These are phyloP conservation scores for Stenodema calcarata DNA, from an alignment of 2,888 invertebrate species.

Conservation along the genomic window DNA sequence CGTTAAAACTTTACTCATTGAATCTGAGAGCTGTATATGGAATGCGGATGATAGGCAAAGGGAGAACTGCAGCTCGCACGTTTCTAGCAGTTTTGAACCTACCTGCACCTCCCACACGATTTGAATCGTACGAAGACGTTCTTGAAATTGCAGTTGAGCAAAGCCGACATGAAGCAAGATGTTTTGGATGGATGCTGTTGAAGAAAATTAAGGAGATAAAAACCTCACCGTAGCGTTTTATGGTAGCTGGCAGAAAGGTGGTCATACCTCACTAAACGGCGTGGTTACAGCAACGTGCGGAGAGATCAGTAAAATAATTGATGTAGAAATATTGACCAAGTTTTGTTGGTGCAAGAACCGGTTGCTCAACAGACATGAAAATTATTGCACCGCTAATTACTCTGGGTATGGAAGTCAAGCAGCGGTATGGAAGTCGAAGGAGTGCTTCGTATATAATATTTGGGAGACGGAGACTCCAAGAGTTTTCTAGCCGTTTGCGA, in stretches of 20 bases:
- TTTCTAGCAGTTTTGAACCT: background rate
- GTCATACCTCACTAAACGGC: background rate
- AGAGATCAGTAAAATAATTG: background rate
- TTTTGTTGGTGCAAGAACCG: background rate
- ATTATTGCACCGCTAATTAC: background rate
- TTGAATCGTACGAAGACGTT: background rate
- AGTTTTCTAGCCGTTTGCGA: background rate
- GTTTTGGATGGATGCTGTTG: background rate
- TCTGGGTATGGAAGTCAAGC: background rate
- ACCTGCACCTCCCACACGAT: background rate
- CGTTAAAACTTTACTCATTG: background rate
- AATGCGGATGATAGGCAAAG: constrained; percentile 33
- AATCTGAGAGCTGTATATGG: constrained; percentile 38
- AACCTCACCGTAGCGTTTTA: background rate
- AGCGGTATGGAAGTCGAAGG: constrained; percentile 39
- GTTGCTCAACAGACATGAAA: background rate
- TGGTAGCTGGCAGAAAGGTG: background rate
- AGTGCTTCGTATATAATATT: constrained; percentile 11
- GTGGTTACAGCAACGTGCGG: background rate
- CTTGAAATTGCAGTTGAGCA: background rate
- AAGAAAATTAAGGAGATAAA: background rate
- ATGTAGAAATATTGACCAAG: background rate
- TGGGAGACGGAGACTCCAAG: background rate
- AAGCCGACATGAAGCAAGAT: background rate
- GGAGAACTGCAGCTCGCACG: background rate